Percentiles rank a stretch among this genome's conserved stretches.
phyloP scores from a whole-genome alignment of 1,140 invertebrate species.

The Heliothis virescens region DNA sequence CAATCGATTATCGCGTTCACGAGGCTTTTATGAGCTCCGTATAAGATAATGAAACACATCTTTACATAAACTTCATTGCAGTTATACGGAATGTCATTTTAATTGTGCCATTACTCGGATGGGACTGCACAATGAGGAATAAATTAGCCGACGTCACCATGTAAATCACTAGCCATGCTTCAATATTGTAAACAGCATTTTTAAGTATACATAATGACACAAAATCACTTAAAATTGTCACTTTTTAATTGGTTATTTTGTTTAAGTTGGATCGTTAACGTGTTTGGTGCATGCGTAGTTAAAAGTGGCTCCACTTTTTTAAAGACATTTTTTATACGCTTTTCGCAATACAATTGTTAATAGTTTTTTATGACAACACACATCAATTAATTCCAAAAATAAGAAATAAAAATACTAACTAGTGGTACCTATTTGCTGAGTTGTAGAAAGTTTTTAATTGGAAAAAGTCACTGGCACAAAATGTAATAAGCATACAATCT shows the following conservation, averaged over 20 bases:
- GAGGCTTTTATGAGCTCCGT: background rate
- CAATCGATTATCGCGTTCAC: slow-evolving; percentile 5
- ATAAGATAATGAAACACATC: slow-evolving; percentile 19
- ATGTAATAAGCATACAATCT: too few species aligned
- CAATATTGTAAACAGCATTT: slow-evolving; percentile 39
- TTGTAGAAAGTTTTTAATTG: too few species aligned
- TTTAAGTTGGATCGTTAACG: slow-evolving; percentile 14
- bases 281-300: background rate
- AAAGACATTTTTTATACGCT: too few species aligned
- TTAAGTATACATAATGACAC: slow-evolving; percentile 35
- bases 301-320: too few species aligned
- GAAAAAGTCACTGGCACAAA: too few species aligned
- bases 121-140: slow-evolving; percentile 41
- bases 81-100: slow-evolving; percentile 51
- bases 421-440: too few species aligned
- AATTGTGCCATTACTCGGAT: slow-evolving; percentile 51
- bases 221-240: slow-evolving; percentile 10
- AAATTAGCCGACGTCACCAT: slow-evolving; percentile 40
- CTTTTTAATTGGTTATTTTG: background rate
- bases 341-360: too few species aligned
- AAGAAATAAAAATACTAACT: too few species aligned
- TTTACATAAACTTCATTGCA: slow-evolving; percentile 5
- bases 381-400: too few species aligned
- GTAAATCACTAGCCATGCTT: slow-evolving; percentile 39
- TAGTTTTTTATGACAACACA: too few species aligned